Evolutionary conservation across 2,113 vertebrate genomes (phyloP), one percentile per base, ranked within the genome.

Genomic region (Garra rufa): DNA sequence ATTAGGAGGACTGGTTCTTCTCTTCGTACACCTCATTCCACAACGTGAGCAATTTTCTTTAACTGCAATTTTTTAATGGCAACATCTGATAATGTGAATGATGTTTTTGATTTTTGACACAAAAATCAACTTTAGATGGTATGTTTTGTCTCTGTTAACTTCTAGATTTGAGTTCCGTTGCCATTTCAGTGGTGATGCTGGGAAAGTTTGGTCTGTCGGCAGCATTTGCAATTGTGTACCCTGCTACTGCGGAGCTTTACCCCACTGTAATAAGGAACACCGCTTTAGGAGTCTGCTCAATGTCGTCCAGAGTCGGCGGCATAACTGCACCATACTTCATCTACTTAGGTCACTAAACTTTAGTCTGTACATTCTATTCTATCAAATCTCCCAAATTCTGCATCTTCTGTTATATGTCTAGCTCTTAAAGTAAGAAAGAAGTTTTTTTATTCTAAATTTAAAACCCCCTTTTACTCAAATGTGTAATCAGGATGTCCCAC

Each of bases 291-390:
- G 63, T 94, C 3, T 94, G 96, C 6, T 98, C 97, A 84, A 99
- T 94, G 77, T 95, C 95, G 5, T 95, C 96, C 89, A 93, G 96
- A 76, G 89, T 97, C 81, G 98, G 98, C 89, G 96, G 96, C 94
- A 97, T 98, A 90, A 84, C 94, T 0, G 93, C 97, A 3, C 97
- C 97, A 1, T 99, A 97, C 91, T 96, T 98, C 7, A 94, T 97
- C 84, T 98, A 97, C 90, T 92, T 99, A 48, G 95, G 98, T 98
- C n/a, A n/a, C n/a, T n/a, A n/a, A n/a, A n/a, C n/a, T n/a, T n/a
- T n/a, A n/a, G n/a, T n/a, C n/a, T n/a, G n/a, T n/a, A n/a, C n/a
- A n/a, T n/a, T n/a, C n/a, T n/a, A n/a, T n/a, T n/a, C n/a, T n/a
- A n/a, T n/a, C n/a, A n/a, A n/a, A n/a, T n/a, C n/a, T n/a, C n/a